Evolutionary conservation across 2,888 invertebrate species (phyloP), one percentile per base, ranked within the genome.

Genomic region (Hypercompe scribonia): DNA sequence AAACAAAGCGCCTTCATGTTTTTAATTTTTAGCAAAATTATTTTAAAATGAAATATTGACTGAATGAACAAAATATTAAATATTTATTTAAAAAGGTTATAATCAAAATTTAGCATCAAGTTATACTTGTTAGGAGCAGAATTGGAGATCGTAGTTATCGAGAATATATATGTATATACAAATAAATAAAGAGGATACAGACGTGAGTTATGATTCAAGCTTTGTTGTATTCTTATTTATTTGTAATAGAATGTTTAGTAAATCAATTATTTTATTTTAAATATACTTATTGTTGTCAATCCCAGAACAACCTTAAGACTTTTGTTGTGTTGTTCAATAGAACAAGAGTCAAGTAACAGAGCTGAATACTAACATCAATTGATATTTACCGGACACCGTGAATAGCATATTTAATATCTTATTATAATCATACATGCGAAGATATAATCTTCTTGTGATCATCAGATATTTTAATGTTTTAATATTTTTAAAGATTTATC

Each of bases 321-420:
- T 36, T 39, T 36, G 64, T 36, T 36, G n/a, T n/a, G 28, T 65
- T 65, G n/a, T 36, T 15, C 15, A 13, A 28, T 61, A 15, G 28
- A 18, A 61, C 58, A 31, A 61, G 31, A 58, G 28, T 61, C 58
- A 15, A 31, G 28, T 36, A 39, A 5, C 34, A 65, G n/a, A 65
- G 13, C 15, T n/a, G 65, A 36, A 65, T 65, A 39, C 3, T 36
- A 65, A 65, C 65, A 65, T 39, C 65, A 15, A n/a, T 65, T 65
- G n/a, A 65, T n/a, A 11, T 36, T 36, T 36, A n/a, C n/a, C 36
- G 65, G 15, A 10, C 42, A 66, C 3, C 21, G 42, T 42, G 28
- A 66, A 31, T 31, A 31, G 58, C 31, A 61, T 61, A 31, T 31
- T 31, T 61, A 15, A 58, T 58, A 2, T 13, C 58, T 13, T 15